These are phyloP conservation scores for Biston stratarius DNA, from an alignment of 2,888 invertebrate genomes.

Conservation along the genomic window DNA sequence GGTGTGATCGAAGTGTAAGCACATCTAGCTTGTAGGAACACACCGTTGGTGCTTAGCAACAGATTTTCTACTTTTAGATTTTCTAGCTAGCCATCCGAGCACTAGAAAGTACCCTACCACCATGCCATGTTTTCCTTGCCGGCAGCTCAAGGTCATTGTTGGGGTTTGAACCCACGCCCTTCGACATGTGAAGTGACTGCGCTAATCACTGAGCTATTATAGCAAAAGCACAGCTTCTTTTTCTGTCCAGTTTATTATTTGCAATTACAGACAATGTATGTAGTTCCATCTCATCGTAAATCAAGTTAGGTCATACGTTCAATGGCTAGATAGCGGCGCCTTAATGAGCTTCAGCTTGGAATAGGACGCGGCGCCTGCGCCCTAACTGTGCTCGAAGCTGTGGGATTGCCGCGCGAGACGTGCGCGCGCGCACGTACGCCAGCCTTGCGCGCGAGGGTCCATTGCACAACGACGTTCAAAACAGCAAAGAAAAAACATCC, in stretches of 20 bases:
- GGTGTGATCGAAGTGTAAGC: no score
- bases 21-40: no score
- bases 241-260: neutral
- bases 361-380: conserved; percentile 57
- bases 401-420: conserved; percentile 55
- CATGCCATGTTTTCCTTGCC: no score
- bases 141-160: no score
- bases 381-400: conserved; percentile 17
- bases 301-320: conserved; percentile 41
- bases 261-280: neutral
- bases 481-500: neutral
- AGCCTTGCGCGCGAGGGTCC: conserved; percentile 56
- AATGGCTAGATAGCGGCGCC: conserved; percentile 57
- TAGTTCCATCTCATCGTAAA: conserved; percentile 21
- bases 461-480: conserved; percentile 36
- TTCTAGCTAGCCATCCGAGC: no score
- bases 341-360: conserved; percentile 61
- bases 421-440: conserved; percentile 81
- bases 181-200: no score
- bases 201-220: no score
- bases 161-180: no score
- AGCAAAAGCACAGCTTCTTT: no score
- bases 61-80: no score
- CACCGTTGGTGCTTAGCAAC: no score
- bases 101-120: no score